Percentiles rank a stretch among this genome's conserved stretches.
These are phyloP conservation scores for Phylloscopus trochilus DNA, from an alignment of 2,113 vertebrate species.

Conservation along the genomic window DNA sequence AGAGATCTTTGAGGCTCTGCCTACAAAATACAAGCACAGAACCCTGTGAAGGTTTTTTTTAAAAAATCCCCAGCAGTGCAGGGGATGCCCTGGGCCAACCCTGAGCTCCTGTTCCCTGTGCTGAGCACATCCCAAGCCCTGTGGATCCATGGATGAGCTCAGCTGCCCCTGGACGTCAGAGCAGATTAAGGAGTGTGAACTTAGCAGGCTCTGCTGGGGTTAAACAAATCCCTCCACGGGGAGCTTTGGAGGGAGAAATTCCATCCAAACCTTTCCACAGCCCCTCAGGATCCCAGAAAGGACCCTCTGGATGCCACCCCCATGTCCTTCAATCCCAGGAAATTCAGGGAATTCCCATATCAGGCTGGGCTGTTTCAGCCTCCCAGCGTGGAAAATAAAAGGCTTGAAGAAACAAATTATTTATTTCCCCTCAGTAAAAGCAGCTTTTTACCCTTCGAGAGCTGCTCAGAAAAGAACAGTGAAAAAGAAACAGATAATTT, in stretches of 20 bases:
- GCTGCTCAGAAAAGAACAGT: not conserved
- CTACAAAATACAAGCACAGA: not conserved
- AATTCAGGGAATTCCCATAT: not conserved
- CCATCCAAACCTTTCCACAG: not conserved
- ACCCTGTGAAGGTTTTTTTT: fast-evolving
- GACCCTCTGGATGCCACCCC: not conserved
- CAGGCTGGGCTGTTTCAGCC: not conserved
- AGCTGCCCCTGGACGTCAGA: not conserved
- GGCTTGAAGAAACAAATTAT: not conserved
- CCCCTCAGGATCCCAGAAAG: not conserved
- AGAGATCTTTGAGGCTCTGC: not conserved
- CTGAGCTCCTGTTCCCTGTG: not conserved
- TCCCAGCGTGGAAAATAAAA: not conserved
- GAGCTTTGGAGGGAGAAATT: not conserved
- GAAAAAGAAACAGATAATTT: not conserved
- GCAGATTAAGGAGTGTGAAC: not conserved
- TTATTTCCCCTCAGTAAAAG: not conserved
- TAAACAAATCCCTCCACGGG: not conserved
- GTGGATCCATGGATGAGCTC: not conserved
- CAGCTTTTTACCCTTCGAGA: not conserved
- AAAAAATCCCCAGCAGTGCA: not conserved
- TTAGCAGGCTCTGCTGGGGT: not conserved
- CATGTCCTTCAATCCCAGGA: not conserved
- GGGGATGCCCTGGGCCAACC: not conserved
- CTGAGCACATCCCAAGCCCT: not conserved